Conservation (phyloP, 2,113 vertebrate genomes). For the Nycticorax nycticorax region DNA sequence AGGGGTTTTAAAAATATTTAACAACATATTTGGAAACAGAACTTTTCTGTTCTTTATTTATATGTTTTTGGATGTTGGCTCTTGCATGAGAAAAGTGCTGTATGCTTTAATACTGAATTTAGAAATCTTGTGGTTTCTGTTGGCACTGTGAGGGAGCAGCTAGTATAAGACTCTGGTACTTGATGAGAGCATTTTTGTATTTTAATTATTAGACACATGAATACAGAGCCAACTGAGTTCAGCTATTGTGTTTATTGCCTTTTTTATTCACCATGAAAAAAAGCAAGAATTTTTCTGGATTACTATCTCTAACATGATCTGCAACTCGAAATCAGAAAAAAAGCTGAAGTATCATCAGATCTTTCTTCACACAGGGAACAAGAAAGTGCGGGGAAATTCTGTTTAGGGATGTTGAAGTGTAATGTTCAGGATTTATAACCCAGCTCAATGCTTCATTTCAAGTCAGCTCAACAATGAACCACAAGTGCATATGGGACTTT, state of each 20-base stretch:
- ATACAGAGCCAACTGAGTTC: background rate
- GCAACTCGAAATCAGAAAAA: background rate
- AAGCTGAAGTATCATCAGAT: background rate
- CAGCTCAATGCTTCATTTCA: background rate
- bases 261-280: background rate
- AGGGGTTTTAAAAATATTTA: slow-evolving; percentile 7
- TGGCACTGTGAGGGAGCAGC: background rate
- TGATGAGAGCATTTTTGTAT: background rate
- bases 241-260: slow-evolving; percentile 2
- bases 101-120: slow-evolving; percentile 14
- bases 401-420: background rate
- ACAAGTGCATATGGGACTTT: background rate
- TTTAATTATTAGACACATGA: background rate
- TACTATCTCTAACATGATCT: background rate
- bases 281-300: background rate
- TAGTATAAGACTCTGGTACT: background rate
- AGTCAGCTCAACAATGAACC: background rate
- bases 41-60: slow-evolving; percentile 28
- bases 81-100: background rate
- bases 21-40: slow-evolving; percentile 23
- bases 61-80: background rate
- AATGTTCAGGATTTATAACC: background rate
- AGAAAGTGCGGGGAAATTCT: background rate
- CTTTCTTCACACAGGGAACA: background rate
- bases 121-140: slow-evolving; percentile 23